Percentiles rank a stretch among this genome's conserved stretches.
Conservation (phyloP, 2,113 vertebrate genomes). For the Formicarius rufipectus region DNA sequence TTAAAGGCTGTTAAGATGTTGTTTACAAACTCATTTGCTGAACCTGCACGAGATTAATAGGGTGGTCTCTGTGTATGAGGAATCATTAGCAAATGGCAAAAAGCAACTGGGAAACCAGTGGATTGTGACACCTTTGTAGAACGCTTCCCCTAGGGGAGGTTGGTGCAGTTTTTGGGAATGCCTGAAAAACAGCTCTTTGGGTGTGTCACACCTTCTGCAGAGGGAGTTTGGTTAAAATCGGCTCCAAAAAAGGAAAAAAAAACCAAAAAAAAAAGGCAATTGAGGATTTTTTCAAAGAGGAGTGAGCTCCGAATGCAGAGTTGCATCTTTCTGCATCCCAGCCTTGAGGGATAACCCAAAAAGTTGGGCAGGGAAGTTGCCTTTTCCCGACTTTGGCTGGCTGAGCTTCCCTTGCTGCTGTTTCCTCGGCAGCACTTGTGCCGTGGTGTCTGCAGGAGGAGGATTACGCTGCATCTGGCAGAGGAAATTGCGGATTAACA, state of each 20-base stretch:
- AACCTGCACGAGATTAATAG: neutral
- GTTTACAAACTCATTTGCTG: slow-evolving; percentile 27
- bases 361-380: neutral
- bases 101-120: slow-evolving; percentile 2
- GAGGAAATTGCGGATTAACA: slow-evolving; percentile 64
- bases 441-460: slow-evolving; percentile 28
- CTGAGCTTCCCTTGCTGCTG: neutral
- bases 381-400: neutral
- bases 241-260: too few relatives aligned
- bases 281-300: neutral
- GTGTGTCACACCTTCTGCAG: neutral
- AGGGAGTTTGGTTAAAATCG: neutral
- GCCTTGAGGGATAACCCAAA: neutral
- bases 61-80: neutral
- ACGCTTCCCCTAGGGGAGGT: neutral
- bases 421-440: neutral
- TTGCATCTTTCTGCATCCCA: neutral
- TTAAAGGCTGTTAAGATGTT: slow-evolving; percentile 9
- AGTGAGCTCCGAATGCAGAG: neutral
- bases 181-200: neutral
- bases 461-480: slow-evolving; percentile 55
- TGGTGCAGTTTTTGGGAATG: neutral
- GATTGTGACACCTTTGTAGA: neutral
- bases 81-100: slow-evolving; percentile 36
- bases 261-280: too few relatives aligned